Evolutionary conservation across 92 coral and sea anemone species (phyloP).

Genomic region (Blastomussa wellsi): DNA sequence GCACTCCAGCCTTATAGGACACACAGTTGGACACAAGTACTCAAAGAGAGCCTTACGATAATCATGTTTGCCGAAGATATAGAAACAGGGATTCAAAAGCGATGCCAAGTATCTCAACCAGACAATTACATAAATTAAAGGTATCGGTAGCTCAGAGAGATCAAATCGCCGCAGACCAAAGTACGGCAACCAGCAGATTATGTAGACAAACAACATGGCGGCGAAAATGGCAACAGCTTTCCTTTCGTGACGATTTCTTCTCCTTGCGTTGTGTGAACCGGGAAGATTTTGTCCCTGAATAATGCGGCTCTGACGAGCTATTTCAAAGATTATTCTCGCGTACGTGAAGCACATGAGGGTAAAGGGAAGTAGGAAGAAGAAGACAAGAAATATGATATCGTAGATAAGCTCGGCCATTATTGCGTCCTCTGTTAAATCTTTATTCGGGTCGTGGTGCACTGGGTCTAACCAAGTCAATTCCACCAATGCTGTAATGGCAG

Average conservation of each 20-base stretch:
- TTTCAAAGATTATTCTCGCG: slow-evolving; percentile 27
- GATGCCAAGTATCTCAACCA: slow-evolving; percentile 70
- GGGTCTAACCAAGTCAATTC: slow-evolving; percentile 53
- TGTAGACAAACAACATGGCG: slow-evolving; percentile 46
- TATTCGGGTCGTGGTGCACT: slow-evolving; percentile 35
- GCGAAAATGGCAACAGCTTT: slow-evolving; percentile 51
- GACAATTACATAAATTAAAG: slow-evolving; percentile 15
- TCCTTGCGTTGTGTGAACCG: slow-evolving; percentile 5
- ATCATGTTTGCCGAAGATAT: slow-evolving; percentile 79
- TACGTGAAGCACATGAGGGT: slow-evolving; percentile 45
- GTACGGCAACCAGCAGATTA: slow-evolving; percentile 58
- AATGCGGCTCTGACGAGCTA: slow-evolving; percentile 45
- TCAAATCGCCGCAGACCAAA: slow-evolving; percentile 41
- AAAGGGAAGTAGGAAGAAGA: slow-evolving; percentile 46
- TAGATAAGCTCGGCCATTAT: slow-evolving; percentile 41
- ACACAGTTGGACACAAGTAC: neutral
- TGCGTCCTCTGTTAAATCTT: slow-evolving; percentile 21
- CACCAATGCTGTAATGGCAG: slow-evolving; percentile 34
- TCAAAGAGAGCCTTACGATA: slow-evolving; percentile 57
- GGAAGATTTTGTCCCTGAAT: slow-evolving; percentile 44
- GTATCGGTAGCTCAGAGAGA: neutral
- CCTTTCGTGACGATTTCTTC: slow-evolving; percentile 29
- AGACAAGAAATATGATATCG: slow-evolving; percentile 29
- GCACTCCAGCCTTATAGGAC: neutral
- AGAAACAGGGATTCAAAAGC: slow-evolving; percentile 71